phyloP scores from a whole-genome alignment of 2,888 invertebrate species.

The Nipponacmea schrenckii region DNA sequence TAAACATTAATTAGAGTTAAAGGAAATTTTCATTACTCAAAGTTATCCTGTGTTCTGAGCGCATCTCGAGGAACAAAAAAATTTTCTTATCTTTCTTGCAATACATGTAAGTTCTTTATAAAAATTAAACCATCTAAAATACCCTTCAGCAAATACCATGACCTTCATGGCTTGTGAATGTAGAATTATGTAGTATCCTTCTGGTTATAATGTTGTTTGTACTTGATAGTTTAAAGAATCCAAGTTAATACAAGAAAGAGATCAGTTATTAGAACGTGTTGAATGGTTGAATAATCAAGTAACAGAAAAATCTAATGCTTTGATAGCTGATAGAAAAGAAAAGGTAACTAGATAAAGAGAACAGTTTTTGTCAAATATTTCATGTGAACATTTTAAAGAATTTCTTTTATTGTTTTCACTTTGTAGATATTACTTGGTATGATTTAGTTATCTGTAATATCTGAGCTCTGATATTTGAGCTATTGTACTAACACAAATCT shows the following conservation, averaged over 20 bases:
- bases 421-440: not conserved
- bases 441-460: not conserved
- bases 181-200: too few relatives aligned
- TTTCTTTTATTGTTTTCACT: not conserved
- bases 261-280: slow-evolving; percentile 81
- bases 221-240: slow-evolving; percentile 74
- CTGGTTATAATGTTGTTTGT: not conserved
- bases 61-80: too few relatives aligned
- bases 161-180: too few relatives aligned
- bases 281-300: slow-evolving; percentile 82
- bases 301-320: slow-evolving; percentile 80
- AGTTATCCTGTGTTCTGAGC: too few relatives aligned
- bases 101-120: too few relatives aligned
- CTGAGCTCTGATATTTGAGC: not conserved
- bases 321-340: slow-evolving; percentile 81
- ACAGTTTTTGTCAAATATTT: not conserved
- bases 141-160: too few relatives aligned
- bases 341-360: slow-evolving; percentile 64
- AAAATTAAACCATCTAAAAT: too few relatives aligned
- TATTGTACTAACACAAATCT: not conserved
- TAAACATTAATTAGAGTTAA: slow-evolving; percentile 8
- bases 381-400: not conserved
- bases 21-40: too few relatives aligned
- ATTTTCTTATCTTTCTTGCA: too few relatives aligned
- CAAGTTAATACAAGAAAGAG: slow-evolving; percentile 84